phyloP scores from a whole-genome alignment of 2,113 vertebrate species.

The Pipa parva region DNA sequence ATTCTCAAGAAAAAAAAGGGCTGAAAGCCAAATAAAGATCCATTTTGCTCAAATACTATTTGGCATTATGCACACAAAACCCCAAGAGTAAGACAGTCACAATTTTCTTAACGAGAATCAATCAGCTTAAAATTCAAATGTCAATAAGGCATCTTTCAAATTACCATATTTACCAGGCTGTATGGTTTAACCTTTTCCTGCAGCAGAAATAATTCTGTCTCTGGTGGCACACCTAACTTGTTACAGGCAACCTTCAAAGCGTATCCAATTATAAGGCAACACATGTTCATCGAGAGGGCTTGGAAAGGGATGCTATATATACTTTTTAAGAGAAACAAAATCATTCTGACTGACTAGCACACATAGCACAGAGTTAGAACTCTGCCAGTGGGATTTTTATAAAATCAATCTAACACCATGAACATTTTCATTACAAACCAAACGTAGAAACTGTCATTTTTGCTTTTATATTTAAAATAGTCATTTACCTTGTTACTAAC shows the following conservation, averaged over 20 bases:
- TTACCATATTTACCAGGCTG: constrained; percentile 26
- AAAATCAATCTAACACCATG: too few species aligned
- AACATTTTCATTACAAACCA: too few species aligned
- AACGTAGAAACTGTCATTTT: too few species aligned
- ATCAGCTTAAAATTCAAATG: constrained; percentile 34
- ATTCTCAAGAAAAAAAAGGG: constrained; percentile 21
- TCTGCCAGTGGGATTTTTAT: too few species aligned
- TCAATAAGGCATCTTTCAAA: constrained; percentile 38
- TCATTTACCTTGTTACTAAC: too few species aligned
- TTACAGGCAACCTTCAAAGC: background rate
- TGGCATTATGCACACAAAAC: constrained; percentile 38
- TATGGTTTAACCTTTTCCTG: constrained; percentile 26
- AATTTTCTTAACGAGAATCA: constrained; percentile 39
- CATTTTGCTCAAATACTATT: constrained; percentile 33
- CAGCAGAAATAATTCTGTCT: constrained; percentile 18
- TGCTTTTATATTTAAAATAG: too few species aligned
- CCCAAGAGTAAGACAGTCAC: constrained; percentile 34
- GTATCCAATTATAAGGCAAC: background rate
- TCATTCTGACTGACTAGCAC: too few species aligned
- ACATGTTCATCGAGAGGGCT: background rate
- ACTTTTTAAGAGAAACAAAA: too few species aligned
- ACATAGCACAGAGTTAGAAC: too few species aligned
- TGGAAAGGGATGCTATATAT: too few species aligned
- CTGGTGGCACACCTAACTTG: constrained; percentile 10
- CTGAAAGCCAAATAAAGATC: constrained; percentile 29